Base-by-base conservation (phyloP, 2,113 vertebrate species). In the Pterocles burchelli region DNA sequence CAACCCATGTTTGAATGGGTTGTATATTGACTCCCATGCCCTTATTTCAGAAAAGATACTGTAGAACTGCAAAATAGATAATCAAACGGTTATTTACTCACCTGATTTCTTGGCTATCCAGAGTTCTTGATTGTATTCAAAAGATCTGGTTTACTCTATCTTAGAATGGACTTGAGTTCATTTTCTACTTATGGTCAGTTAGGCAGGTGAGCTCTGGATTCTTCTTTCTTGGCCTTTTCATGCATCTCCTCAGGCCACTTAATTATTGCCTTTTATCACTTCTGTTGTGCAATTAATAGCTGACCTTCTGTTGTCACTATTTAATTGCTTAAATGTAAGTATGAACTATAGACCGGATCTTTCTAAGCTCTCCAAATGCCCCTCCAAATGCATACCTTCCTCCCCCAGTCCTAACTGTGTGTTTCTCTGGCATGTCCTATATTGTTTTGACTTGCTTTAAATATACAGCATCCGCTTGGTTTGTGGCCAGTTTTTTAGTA, bases 371-470 rank as follows among this genome's bases (percentile, higher is more conserved):
- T 87, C n/a, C n/a, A n/a, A n/a, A n/a, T n/a, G 19, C 68, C 24
- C 62, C 16, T 93, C 46, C n/a, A 65, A 75, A 68, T 0, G 1
- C 18, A 2, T 31, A 49, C 33, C 38, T 65, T 81, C 34, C 25
- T 70, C 22, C n/a, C 24, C 19, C 57, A 48, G 1, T 31, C 36
- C 48, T 59, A 43, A n/a, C 34, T 72, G 74, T 2, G 54, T 63
- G 21, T 95, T 93, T 85, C 85, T 88, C 49, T 76, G 36, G 16
- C 19, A 8, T 73, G 45, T 68, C 41, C 41, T 73, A 0, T 31
- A 8, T 68, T 89, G 24, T 75, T 91, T 91, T 57, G 51, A 77
- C 46, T 93, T 90, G 36, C n/a, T 95, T 93, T 88, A 79, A 89
- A 67, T 77, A 78, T 22, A 14, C 16, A 78, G 48, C 57, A 79